Base-by-base conservation (phyloP, 2,113 vertebrate genomes). In the Pseudois nayaur region DNA sequence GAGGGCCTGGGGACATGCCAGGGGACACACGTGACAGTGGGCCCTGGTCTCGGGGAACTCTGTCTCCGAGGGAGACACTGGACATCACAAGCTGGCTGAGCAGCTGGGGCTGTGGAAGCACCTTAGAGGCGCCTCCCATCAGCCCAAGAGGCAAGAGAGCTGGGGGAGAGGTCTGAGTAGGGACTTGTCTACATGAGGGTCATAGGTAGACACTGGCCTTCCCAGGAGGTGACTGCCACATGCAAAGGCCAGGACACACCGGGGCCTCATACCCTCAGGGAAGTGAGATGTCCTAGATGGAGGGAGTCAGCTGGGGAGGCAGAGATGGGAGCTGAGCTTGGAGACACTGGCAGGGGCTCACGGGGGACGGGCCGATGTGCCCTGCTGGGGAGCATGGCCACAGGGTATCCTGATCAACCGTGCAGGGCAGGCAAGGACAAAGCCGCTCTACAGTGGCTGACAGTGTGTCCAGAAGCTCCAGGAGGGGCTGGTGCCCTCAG, bases 281-380 rank as follows among this genome's bases (percentile, higher is more conserved):
- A 79, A 64, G 4, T 10, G 57, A 50, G 48, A n/a, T 0, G 0
- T 3, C 5, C 40, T 1, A 0, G 36, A 3, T 8, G 1, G 59
- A 29, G 57, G 27, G 29, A 43, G 31, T 1, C 9, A 48, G 23
- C 87, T 45, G 21, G 19, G 36, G 8, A 55, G 54, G n/a, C 33
- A 57, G 55, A 78, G 33, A 33, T 1, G 17, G 52, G 52, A n/a
- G 2, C 86, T 60, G 59, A 36, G 31, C 55, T 83, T n/a, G 10
- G 33, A 15, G 52, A 71, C 10, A 3, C 50, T 1, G 45, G 8
- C 9, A 25, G 45, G 57, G 33, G 5, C 71, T 50, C 3, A 0
- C 17, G 21, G n/a, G 2, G 33, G 40, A 40, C 6, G 12, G 60
- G 82, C 78, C 13, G 3, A 5, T 1, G 0, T 23, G 50, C 29